phyloP scores from a whole-genome alignment of 2,888 invertebrate species.

The Tubulanus polymorphus region DNA sequence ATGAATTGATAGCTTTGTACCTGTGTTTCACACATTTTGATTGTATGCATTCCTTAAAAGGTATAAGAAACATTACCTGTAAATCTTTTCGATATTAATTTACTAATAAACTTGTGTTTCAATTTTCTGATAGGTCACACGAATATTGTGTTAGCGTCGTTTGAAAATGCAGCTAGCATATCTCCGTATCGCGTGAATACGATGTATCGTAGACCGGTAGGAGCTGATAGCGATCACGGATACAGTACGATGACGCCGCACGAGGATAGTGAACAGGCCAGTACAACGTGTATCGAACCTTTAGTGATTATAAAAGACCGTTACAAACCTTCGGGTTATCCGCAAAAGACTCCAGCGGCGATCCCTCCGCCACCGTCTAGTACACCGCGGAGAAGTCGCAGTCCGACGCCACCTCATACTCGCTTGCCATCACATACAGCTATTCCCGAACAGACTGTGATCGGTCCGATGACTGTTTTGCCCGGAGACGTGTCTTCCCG shows the following conservation, averaged over 20 bases:
- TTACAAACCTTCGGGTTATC: constrained; percentile 37
- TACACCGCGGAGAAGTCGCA: constrained; percentile 39
- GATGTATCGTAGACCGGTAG: constrained; percentile 68
- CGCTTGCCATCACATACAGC: constrained; percentile 26
- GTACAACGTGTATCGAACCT: constrained; percentile 49
- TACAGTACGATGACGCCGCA: constrained; percentile 63
- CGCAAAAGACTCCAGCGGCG: constrained; percentile 18
- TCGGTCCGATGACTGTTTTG: constrained; percentile 21
- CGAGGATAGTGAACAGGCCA: constrained; percentile 51
- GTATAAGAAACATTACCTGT: background rate
- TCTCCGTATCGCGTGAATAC: constrained; percentile 85
- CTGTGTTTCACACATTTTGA: background rate
- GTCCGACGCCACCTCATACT: constrained; percentile 45
- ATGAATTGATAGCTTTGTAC: background rate
- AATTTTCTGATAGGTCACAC: constrained; percentile 39
- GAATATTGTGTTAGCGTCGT: constrained; percentile 48
- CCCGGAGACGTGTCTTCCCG: constrained; percentile 31
- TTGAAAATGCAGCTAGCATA: constrained; percentile 64
- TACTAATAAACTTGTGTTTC: background rate
- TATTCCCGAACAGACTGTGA: constrained; percentile 33
- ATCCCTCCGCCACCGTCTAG: constrained; percentile 44
- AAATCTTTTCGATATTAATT: background rate
- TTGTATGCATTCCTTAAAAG: background rate
- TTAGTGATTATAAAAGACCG: constrained; percentile 45
- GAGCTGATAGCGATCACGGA: constrained; percentile 85